phyloP scores from a whole-genome alignment of 92 coral and sea anemone genomes.

The Desmophyllum pertusum region DNA sequence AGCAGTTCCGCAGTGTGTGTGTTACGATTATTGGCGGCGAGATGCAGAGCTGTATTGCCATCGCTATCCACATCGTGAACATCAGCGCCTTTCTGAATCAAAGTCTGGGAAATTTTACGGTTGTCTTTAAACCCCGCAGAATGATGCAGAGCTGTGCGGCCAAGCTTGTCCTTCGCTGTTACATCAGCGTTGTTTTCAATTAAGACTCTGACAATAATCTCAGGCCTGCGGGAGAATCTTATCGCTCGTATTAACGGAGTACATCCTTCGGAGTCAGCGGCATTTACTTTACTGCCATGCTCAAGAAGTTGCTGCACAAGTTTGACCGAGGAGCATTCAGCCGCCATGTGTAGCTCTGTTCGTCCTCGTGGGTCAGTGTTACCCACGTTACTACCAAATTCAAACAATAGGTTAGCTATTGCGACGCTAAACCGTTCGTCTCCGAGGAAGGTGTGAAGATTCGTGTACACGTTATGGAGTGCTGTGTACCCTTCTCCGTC shows the following conservation, averaged over 20 bases:
- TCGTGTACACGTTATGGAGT: slow-evolving; percentile 70
- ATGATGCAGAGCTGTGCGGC: slow-evolving; percentile 72
- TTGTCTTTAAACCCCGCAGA: slow-evolving; percentile 79
- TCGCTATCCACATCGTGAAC: slow-evolving; percentile 61
- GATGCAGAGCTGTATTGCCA: slow-evolving; percentile 73
- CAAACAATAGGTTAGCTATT: slow-evolving; percentile 60
- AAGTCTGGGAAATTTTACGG: slow-evolving; percentile 60
- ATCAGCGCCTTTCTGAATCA: slow-evolving; percentile 67
- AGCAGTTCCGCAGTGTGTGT: slow-evolving; percentile 73
- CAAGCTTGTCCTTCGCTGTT: slow-evolving; percentile 34
- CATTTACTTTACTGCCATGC: slow-evolving; percentile 58
- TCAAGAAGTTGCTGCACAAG: slow-evolving; percentile 67
- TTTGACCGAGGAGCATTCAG: slow-evolving; percentile 58
- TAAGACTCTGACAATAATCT: slow-evolving; percentile 51
- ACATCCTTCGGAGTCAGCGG: slow-evolving; percentile 68
- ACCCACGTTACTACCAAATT: slow-evolving; percentile 62
- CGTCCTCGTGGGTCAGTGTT: slow-evolving; percentile 67
- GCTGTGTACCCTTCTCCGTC: slow-evolving; percentile 76
- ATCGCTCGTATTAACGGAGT: slow-evolving; percentile 70
- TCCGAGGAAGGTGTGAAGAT: slow-evolving; percentile 64
- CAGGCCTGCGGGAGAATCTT: slow-evolving; percentile 68
- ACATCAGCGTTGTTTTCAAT: slow-evolving; percentile 67
- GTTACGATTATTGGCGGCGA: slow-evolving; percentile 79
- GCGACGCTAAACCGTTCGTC: slow-evolving; percentile 67
- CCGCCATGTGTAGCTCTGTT: slow-evolving; percentile 78